Conservation (phyloP, 23 tunicate species). For the Aplidium turbinatum region DNA sequence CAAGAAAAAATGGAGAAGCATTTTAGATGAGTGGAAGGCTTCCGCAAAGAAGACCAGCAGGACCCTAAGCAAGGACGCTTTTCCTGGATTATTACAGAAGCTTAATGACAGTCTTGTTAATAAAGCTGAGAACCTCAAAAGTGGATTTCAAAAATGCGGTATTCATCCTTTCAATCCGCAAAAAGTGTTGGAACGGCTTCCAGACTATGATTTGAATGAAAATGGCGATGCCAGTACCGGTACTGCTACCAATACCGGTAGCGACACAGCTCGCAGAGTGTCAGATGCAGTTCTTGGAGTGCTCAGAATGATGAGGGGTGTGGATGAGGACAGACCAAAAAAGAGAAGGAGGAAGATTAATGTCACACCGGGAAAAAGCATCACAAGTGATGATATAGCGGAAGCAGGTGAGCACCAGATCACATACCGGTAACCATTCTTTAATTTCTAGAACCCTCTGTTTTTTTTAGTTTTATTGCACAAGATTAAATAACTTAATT, state of each 20-base stretch:
- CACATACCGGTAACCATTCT: no score
- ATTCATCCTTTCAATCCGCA: not conserved
- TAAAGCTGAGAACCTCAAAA: not conserved
- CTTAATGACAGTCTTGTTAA: not conserved
- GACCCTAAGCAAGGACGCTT: not conserved
- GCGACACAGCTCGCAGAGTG: no score
- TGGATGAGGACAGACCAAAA: no score
- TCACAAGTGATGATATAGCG: no score
- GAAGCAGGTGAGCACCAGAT: no score
- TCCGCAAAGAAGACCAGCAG: not conserved
- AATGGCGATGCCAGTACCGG: not conserved
- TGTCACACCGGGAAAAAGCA: no score
- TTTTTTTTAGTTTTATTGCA: no score
- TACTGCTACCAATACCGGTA: no score
- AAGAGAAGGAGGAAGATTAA: no score
- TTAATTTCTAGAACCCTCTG: no score
- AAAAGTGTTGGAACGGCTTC: not conserved
- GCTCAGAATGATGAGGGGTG: no score
- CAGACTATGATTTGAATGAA: not conserved
- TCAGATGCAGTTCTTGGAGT: not conserved
- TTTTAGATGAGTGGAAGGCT: not conserved
- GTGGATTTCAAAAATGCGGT: not conserved
- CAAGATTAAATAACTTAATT: no score
- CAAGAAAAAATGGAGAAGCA: not conserved
- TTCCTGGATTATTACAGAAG: not conserved